A percentile compares a stretch with the other conserved stretches of the same genome.
Conservation (phyloP, 2,888 invertebrate genomes). For the Rotaria macrura region DNA sequence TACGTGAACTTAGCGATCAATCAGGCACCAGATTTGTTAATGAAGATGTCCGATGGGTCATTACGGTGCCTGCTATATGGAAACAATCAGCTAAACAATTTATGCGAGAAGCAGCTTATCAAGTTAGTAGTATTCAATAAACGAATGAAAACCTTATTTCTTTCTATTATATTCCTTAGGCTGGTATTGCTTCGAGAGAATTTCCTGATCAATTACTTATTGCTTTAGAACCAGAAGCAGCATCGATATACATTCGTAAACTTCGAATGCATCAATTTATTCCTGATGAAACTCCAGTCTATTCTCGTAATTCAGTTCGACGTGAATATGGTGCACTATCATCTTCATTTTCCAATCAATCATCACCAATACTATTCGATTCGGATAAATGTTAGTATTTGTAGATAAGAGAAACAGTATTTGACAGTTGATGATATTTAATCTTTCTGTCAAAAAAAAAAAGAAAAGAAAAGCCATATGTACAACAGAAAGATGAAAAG, state of each 20-base stretch:
- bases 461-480: background rate
- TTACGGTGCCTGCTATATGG: conserved; percentile 57
- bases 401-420: background rate
- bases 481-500: background rate
- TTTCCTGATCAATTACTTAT: conserved; percentile 53
- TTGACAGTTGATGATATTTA: background rate
- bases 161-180: conserved; percentile 43
- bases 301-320: background rate
- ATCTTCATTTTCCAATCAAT: background rate
- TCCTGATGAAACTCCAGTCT: conserved; percentile 38
- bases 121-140: conserved; percentile 42
- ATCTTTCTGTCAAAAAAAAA: background rate
- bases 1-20: conserved; percentile 54
- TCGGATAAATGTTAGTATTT: conserved; percentile 5
- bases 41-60: conserved; percentile 50
- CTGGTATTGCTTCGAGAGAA: conserved; percentile 51
- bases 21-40: conserved; percentile 49
- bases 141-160: too few species aligned
- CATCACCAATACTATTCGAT: background rate
- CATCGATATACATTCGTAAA: conserved; percentile 54
- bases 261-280: conserved; percentile 52
- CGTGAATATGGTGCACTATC: conserved; percentile 31
- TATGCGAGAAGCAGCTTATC: conserved; percentile 54
- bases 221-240: conserved; percentile 56
- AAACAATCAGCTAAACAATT: conserved; percentile 55